Base-by-base conservation (phyloP, 2,888 invertebrate species). In the Pteria penguin region DNA sequence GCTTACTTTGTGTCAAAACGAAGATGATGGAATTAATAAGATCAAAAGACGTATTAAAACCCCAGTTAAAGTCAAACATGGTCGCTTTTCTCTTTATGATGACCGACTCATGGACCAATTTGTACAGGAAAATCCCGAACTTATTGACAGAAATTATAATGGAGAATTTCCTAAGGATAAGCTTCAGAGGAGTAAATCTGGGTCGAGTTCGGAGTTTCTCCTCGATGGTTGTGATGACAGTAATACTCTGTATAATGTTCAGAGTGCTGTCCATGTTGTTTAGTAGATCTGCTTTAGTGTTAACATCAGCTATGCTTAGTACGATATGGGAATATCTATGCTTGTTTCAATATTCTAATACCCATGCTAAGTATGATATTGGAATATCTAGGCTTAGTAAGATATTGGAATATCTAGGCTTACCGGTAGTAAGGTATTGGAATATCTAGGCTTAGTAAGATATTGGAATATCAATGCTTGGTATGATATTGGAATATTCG, bases 71-170 rank as follows among this genome's bases (percentile, higher is more conserved):
- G 77, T 85, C 27, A 85, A 89, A 75, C 84, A 87, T 45, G 88
- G 86, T 1, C 92, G 97, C 81, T 94, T 97, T 86, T 97, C 97
- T 61, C 93, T 97, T 26, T 97, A 97, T 87, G 97, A 97, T 87
- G 97, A 97, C 90, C 94, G 97, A 58, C 96, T 97, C 94, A 97
- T 97, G 97, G 80, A 63, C 70, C 58, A 80, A 75, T 63, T 57
- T 57, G 27, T 72, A 2, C 45, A 55, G 8, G 66, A 77, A 2
- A 33, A 55, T 36, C 54, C 69, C 0, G 63, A 68, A 32, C 32
- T 33, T 14, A 45, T 45, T 45, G 45, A 45, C 18, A 18, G 18
- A 45, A 45, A 45, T 14, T 18, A 14, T 45, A 8, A 14, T 18
- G 11, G 11, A 18, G 45, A 45, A 45, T 14, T 14, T 45, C 11